Base-by-base conservation (phyloP, 2,888 invertebrate species). In the Neria commutata region DNA sequence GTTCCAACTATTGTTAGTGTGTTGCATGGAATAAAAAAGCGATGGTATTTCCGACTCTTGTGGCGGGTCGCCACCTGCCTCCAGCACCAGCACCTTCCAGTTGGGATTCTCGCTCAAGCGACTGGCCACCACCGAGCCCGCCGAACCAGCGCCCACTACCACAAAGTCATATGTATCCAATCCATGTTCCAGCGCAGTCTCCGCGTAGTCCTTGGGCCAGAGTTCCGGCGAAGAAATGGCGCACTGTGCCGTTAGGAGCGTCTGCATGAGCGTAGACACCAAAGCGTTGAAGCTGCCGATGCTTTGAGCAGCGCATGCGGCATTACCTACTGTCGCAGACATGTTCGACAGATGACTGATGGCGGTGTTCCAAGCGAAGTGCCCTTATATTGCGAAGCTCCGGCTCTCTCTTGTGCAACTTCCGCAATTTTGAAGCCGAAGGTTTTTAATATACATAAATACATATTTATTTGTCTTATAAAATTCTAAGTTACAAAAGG, bases 61-160 rank as follows among this genome's bases (percentile, higher is more conserved):
- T 83, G 50, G 86, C 80, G 74, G 74, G 75, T 89, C 87, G 1
- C 87, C 88, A 50, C 92, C 92, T 52, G 90, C 91, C 82, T 93
- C 93, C 56, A 93, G 76, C 11, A 93, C 83, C 37, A 93, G 83
- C 1, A 91, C 87, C 61, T 86, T 89, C 91, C 91, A 91, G 33
- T 85, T 81, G 3, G 86, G 85, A 57, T 91, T 84, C 79, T 92
- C 93, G 26, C 89, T 89, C 42, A 92, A 82, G 1, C 90, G 80
- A 66, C 85, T 86, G 10, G 84, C 86, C 1, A 87, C 63, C 0
- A 87, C 86, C 3, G 85, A 84, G 1, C 87, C 87, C 0, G 86
- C 86, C 0, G 86, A 85, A 1, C 87, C 87, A 1, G 83, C 86
- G 0, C 87, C 87, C 17, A 87, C 77, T 34, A 85, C 79, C 3